Conservation (phyloP, 37 sponge, comb jelly and placozoan genomes). For the Beroe ovata region DNA sequence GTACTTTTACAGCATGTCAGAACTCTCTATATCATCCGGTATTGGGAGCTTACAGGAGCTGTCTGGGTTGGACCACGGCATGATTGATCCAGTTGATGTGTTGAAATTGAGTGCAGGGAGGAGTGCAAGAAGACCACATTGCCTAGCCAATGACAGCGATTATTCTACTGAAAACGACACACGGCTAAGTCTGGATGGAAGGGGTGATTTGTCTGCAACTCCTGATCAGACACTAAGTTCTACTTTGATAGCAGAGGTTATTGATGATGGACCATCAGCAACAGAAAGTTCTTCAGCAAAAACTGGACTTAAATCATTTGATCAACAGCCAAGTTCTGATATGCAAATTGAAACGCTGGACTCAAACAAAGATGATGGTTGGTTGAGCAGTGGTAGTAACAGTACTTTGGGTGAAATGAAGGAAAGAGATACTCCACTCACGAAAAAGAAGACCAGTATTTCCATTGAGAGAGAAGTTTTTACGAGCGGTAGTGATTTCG, state of each 20-base stretch:
- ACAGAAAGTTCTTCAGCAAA: no score
- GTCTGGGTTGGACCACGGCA: not conserved
- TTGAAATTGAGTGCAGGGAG: not conserved
- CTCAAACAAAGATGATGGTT: not conserved
- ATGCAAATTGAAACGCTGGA: not conserved
- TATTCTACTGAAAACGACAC: slow-evolving; percentile 49
- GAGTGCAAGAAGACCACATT: not conserved
- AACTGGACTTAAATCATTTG: no score
- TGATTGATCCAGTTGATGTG: not conserved
- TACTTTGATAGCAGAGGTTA: no score
- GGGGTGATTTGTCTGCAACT: no score
- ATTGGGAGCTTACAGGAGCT: slow-evolving; percentile 15
- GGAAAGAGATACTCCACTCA: not conserved
- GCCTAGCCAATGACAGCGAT: slow-evolving; percentile 23
- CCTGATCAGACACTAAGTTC: no score
- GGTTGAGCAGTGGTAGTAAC: slow-evolving; percentile 12
- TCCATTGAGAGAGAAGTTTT: slow-evolving; percentile 8
- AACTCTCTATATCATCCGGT: slow-evolving; percentile 31
- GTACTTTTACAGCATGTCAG: slow-evolving; percentile 24
- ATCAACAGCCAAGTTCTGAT: not conserved
- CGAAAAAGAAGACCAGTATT: not conserved
- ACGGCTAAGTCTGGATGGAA: no score
- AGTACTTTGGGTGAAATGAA: not conserved
- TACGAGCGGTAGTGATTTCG: slow-evolving; percentile 59
- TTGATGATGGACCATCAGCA: no score